Percentiles rank a stretch among this genome's conserved stretches.
Conservation (phyloP, 1,140 invertebrate genomes). For the Chelonus insularis region DNA sequence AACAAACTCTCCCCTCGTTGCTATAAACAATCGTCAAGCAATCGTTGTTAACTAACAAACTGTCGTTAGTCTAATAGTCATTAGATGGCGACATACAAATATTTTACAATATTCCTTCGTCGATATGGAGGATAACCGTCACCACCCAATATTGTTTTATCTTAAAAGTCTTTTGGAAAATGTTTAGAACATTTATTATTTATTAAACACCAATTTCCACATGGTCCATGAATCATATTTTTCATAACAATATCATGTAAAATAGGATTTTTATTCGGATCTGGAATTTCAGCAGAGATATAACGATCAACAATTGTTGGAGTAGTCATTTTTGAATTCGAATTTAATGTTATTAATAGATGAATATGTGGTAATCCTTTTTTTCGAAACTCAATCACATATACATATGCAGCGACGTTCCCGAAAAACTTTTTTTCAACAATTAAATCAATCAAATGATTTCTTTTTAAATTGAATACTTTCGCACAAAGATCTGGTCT, state of each 20-base stretch:
- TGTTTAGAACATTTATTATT: conserved; percentile 34
- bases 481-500: conserved; percentile 37
- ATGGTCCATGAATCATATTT: conserved; percentile 42
- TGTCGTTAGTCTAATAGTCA: too few species aligned
- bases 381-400: conserved; percentile 7
- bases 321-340: conserved; percentile 11
- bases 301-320: conserved; percentile 19
- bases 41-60: too few species aligned
- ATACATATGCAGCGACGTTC: neutral
- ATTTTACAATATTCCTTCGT: too few species aligned
- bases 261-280: conserved; percentile 10
- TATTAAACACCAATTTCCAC: conserved; percentile 36
- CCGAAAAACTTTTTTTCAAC: conserved; percentile 13
- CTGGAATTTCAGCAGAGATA: conserved; percentile 30
- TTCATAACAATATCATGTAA: conserved; percentile 20
- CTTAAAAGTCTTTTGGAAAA: conserved; percentile 20
- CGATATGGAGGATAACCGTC: neutral
- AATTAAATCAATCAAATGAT: conserved; percentile 16
- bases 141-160: neutral
- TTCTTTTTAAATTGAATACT: conserved; percentile 19
- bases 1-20: too few species aligned
- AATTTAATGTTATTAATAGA: conserved; percentile 30
- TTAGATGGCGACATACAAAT: too few species aligned
- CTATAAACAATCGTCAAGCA: too few species aligned
- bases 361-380: conserved; percentile 16